Conservation (phyloP, 2,888 invertebrate species). For the Micropterix aruncella region DNA sequence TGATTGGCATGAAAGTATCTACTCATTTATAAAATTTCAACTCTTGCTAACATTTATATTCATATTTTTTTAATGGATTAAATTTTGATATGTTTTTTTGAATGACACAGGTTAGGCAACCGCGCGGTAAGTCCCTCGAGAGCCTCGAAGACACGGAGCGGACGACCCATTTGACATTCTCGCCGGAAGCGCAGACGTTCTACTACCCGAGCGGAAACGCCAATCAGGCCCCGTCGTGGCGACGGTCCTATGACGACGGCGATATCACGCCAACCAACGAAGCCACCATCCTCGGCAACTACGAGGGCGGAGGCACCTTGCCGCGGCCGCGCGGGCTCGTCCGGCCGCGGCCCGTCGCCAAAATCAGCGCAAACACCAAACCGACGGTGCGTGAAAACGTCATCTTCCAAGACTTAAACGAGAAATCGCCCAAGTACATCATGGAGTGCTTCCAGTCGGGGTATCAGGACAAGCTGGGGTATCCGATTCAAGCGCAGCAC, state of each 20-base stretch:
- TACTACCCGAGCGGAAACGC: conserved; percentile 35
- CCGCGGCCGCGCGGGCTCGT: conserved; percentile 74
- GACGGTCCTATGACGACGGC: conserved; percentile 76
- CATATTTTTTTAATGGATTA: background rate
- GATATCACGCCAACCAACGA: conserved; percentile 86
- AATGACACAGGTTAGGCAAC: conserved; percentile 53
- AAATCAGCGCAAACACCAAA: conserved; percentile 45
- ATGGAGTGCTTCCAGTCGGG: conserved; percentile 13
- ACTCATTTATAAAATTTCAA: too few relatives aligned
- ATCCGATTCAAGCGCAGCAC: conserved; percentile 28
- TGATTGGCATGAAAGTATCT: too few relatives aligned
- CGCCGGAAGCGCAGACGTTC: conserved; percentile 41
- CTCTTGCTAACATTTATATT: too few relatives aligned
- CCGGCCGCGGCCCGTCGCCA: conserved; percentile 69
- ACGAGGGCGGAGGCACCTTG: conserved; percentile 71
- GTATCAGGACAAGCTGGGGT: conserved; percentile 34
- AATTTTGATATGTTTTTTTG: background rate
- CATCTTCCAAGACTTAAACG: conserved; percentile 12
- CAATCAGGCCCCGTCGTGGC: conserved; percentile 44
- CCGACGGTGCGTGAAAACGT: conserved; percentile 11
- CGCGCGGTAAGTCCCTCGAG: conserved; percentile 74
- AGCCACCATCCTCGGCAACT: conserved; percentile 24
- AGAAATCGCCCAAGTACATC: conserved; percentile 11
- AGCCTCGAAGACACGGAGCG: conserved; percentile 69
- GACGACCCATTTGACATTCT: conserved; percentile 44